A percentile compares a stretch with the other conserved stretches of the same genome.
These are phyloP conservation scores for Calliopum simillimum DNA, from an alignment of 2,888 invertebrate genomes.

Conservation along the genomic window DNA sequence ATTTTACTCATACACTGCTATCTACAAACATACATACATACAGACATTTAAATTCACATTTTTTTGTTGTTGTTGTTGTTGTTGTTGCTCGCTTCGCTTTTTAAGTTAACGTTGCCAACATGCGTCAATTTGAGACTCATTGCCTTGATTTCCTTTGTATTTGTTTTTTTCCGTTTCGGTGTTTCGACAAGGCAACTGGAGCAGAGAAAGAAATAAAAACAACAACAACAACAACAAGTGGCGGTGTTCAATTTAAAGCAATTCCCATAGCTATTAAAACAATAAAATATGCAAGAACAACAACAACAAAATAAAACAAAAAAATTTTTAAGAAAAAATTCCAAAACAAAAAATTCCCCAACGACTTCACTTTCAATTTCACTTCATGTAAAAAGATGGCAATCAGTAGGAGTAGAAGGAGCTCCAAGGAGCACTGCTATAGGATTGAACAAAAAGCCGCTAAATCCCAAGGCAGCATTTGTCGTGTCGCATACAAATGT, in stretches of 20 bases:
- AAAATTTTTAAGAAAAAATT: not conserved
- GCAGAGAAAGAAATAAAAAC: not conserved
- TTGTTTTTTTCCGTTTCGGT: too few relatives aligned
- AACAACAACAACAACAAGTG: conserved; percentile 7
- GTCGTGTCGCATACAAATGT: too few relatives aligned
- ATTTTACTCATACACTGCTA: too few relatives aligned
- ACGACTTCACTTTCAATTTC: conserved; percentile 26
- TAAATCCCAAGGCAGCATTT: too few relatives aligned
- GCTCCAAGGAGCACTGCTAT: too few relatives aligned
- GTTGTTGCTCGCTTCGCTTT: too few relatives aligned
- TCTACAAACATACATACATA: too few relatives aligned
- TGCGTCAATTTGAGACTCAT: conserved; percentile 20
- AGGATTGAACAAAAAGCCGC: too few relatives aligned
- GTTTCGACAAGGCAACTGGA: too few relatives aligned
- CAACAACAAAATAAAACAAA: conserved; percentile 16
- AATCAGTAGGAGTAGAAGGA: too few relatives aligned
- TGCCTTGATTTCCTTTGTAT: not conserved
- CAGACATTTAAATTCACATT: not conserved
- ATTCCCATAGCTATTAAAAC: conserved; percentile 46
- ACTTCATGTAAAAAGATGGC: not conserved
- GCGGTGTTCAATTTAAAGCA: conserved; percentile 26
- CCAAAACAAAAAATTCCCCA: conserved; percentile 3
- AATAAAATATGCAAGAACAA: conserved; percentile 37
- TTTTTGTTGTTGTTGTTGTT: not conserved
- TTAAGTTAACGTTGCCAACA: conserved; percentile 10